Evolutionary conservation across 2,797 vertebrate genomes (phyloP).

Genomic region (Artibeus lituratus): DNA sequence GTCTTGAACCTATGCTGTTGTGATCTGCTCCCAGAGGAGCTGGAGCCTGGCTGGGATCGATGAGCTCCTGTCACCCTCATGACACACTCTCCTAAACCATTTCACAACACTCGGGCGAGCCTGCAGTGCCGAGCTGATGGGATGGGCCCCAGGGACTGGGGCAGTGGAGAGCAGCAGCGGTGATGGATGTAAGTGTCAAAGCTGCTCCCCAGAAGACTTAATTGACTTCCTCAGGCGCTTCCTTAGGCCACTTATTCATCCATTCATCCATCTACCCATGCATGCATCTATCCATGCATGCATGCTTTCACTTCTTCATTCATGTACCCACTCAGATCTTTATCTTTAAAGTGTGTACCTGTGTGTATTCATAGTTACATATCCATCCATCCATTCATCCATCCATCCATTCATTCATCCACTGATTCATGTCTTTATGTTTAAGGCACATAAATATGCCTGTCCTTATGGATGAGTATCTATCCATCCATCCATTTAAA

Average conservation of each 20-base stretch:
- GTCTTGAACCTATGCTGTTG: neutral
- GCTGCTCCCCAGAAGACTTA: conserved; percentile 19
- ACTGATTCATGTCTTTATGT: neutral
- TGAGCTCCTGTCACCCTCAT: neutral
- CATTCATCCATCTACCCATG: neutral
- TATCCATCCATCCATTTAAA: neutral
- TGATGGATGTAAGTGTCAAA: conserved; percentile 23
- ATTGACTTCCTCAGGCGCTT: conserved; percentile 34
- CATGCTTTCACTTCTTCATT: neutral
- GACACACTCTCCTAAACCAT: neutral
- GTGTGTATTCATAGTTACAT: neutral
- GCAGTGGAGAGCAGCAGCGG: neutral
- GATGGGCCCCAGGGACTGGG: neutral
- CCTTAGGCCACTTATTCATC: neutral
- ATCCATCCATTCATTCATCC: neutral
- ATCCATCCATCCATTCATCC: neutral
- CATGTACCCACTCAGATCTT: neutral
- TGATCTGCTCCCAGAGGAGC: neutral
- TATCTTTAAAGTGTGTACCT: neutral
- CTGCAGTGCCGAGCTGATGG: neutral
- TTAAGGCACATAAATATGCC: neutral
- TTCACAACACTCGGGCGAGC: neutral
- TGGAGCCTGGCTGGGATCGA: conserved; percentile 29
- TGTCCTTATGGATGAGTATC: neutral
- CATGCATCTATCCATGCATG: neutral